These are phyloP conservation scores for Burhinus bistriatus DNA, from an alignment of 2,113 vertebrate species.

Conservation along the genomic window DNA sequence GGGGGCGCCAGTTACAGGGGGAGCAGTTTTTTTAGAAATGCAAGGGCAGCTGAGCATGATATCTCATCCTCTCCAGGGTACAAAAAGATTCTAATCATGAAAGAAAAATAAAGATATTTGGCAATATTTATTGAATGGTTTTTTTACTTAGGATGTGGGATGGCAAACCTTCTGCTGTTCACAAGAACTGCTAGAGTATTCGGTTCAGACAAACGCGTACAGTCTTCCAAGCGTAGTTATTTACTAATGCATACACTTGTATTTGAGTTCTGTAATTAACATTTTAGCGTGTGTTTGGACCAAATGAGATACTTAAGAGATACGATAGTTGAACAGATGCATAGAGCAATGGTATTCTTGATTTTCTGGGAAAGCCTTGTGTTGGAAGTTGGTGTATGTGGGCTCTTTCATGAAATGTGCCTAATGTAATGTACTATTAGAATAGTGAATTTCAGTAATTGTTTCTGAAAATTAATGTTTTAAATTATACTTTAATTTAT, in stretches of 20 bases:
- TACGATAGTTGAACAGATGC: not conserved
- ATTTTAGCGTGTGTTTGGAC: conserved; percentile 24
- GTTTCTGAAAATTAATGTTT: not conserved
- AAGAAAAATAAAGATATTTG: not conserved
- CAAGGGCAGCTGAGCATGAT: not conserved
- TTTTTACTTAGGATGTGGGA: not conserved
- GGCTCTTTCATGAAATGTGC: not conserved
- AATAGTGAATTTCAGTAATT: not conserved
- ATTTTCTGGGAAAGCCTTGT: not conserved
- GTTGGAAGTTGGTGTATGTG: not conserved
- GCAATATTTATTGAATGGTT: not conserved
- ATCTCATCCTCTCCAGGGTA: not conserved
- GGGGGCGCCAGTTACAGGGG: not conserved
- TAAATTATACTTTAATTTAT: not conserved
- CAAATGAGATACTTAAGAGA: conserved; percentile 1
- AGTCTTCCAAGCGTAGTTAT: not conserved
- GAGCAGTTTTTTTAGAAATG: no score
- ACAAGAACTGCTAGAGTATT: not conserved
- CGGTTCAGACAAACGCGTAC: not conserved
- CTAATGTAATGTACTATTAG: not conserved
- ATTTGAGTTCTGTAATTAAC: conserved; percentile 57
- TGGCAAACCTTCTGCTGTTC: not conserved
- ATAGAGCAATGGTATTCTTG: not conserved
- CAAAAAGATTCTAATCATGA: not conserved
- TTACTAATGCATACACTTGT: not conserved